Evolutionary conservation across 2,888 invertebrate species (phyloP).

Genomic region (Eupithecia insigniata): DNA sequence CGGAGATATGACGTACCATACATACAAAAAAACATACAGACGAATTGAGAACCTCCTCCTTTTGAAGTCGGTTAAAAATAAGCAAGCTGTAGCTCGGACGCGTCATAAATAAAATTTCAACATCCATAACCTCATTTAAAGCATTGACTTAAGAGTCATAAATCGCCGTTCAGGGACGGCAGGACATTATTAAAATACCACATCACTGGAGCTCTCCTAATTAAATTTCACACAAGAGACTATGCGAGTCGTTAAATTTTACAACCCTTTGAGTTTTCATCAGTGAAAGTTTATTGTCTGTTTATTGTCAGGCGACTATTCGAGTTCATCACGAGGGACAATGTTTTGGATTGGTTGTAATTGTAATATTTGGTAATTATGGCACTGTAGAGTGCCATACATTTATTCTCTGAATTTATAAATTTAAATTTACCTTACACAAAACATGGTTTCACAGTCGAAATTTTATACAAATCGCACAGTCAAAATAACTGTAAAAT

Average conservation of each 20-base stretch:
- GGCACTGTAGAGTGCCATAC: neutral
- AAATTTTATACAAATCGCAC: neutral
- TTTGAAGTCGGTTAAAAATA: no score
- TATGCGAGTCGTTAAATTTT: conserved; percentile 71
- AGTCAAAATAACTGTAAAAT: conserved; percentile 11
- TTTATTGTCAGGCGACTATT: conserved; percentile 43
- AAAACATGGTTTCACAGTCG: neutral
- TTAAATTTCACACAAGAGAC: conserved; percentile 77
- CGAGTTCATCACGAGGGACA: conserved; percentile 32
- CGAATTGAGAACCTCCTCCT: no score
- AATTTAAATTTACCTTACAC: neutral
- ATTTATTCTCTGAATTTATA: neutral
- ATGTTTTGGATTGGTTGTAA: conserved; percentile 20
- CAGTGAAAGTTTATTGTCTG: conserved; percentile 60
- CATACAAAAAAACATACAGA: no score
- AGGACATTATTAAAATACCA: conserved; percentile 77
- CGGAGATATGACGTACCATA: no score
- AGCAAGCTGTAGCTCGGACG: conserved; percentile 39
- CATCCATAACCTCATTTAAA: conserved; percentile 60
- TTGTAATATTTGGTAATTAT: conserved; percentile 12
- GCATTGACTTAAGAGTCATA: conserved; percentile 61
- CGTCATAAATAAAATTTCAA: conserved; percentile 65
- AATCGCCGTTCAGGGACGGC: conserved; percentile 63
- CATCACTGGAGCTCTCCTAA: conserved; percentile 73
- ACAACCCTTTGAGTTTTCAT: conserved; percentile 72